Conservation (phyloP, 1,140 invertebrate species). For the Ganaspis sp. region DNA sequence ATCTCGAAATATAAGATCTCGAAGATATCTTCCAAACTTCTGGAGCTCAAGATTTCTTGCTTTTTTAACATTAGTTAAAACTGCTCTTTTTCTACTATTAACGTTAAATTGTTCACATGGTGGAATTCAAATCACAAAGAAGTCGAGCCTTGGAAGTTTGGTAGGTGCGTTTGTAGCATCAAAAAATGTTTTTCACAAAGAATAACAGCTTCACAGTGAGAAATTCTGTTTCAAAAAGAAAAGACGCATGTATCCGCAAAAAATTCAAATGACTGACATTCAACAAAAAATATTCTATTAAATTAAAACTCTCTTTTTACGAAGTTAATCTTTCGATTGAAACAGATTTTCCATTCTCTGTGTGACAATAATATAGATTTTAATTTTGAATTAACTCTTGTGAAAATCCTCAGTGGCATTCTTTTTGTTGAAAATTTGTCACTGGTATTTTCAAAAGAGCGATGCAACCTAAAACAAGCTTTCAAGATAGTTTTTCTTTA, state of each 20-base stretch:
- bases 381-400: not conserved
- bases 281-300: not conserved
- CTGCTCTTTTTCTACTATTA: not conserved
- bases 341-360: not conserved
- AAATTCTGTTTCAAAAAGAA: conserved; percentile 1
- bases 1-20: conserved; percentile 38
- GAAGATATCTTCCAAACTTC: conserved; percentile 39
- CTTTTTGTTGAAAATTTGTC: not conserved
- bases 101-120: conserved; percentile 1
- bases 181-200: conserved; percentile 1
- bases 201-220: not conserved
- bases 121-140: not conserved
- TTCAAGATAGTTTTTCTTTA: conserved; percentile 8
- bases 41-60: conserved; percentile 8
- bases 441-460: not conserved
- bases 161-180: conserved; percentile 22
- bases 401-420: not conserved
- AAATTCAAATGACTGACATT: not conserved
- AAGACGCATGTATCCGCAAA: too few relatives aligned
- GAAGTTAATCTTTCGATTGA: not conserved
- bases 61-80: conserved; percentile 12
- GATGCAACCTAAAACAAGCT: conserved; percentile 19
- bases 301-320: not conserved
- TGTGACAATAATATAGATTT: not conserved
- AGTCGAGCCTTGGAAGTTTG: not conserved